Evolutionary conservation across 2,888 invertebrate species (phyloP).

Genomic region (Brachylomia viminalis): DNA sequence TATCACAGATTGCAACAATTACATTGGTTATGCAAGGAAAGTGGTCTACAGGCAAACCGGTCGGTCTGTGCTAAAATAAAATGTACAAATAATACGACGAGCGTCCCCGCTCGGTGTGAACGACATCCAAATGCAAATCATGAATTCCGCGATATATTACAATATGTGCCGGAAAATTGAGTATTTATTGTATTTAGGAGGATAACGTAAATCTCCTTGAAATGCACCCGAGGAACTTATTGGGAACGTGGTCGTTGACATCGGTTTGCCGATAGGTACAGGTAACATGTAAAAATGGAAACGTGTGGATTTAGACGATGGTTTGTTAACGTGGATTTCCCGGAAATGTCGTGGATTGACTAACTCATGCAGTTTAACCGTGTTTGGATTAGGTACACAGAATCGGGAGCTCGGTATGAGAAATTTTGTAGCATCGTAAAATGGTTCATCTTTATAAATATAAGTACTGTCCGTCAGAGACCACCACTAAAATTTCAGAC

Average conservation of each 20-base stretch:
- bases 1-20: conserved; percentile 68
- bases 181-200: conserved; percentile 45
- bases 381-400: conserved; percentile 27
- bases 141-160: conserved; percentile 51
- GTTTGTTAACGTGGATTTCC: not conserved
- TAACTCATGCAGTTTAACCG: conserved; percentile 4
- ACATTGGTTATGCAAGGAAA: conserved; percentile 72
- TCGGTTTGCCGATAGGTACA: not conserved
- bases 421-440: conserved; percentile 39
- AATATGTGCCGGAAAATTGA: conserved; percentile 58
- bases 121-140: conserved; percentile 68
- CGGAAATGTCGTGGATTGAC: not conserved
- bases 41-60: conserved; percentile 69
- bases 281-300: not conserved
- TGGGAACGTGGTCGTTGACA: conserved; percentile 21
- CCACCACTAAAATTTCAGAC: conserved; percentile 20
- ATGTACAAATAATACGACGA: conserved; percentile 48
- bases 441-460: conserved; percentile 42
- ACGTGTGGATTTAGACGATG: not conserved
- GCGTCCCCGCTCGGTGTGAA: conserved; percentile 57
- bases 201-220: conserved; percentile 34
- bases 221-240: conserved; percentile 14
- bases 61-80: conserved; percentile 62
- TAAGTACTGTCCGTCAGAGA: conserved; percentile 25
- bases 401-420: conserved; percentile 14